Conservation (phyloP, 2,113 vertebrate species). For the Gasterosteus aculeatus region DNA sequence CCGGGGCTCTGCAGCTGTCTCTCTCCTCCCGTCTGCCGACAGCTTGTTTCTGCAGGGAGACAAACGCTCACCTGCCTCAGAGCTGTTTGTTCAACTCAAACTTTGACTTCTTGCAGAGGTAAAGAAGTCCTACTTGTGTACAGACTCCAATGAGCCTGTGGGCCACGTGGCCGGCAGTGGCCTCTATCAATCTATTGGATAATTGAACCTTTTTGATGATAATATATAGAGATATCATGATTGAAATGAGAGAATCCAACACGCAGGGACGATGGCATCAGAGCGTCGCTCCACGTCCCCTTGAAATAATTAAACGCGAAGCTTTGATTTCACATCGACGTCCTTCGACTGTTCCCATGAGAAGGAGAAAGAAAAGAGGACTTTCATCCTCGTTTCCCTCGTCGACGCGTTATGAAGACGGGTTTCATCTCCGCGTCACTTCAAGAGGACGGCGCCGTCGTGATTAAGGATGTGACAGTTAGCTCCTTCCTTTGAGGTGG, state of each 20-base stretch:
- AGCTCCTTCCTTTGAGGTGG: not conserved
- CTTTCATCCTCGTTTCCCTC: constrained; percentile 38
- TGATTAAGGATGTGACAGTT: constrained; percentile 35
- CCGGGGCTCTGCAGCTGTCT: constrained; percentile 69
- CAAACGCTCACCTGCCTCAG: constrained; percentile 57
- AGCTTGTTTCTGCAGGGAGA: constrained; percentile 56
- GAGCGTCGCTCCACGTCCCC: too few species aligned
- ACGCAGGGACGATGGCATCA: constrained; percentile 3
- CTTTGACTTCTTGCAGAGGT: too few species aligned
- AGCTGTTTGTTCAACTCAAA: too few species aligned
- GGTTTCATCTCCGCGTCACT: constrained; percentile 36
- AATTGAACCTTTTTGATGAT: too few species aligned
- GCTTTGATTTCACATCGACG: constrained; percentile 13
- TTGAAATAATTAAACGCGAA: not conserved
- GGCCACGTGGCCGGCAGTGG: too few species aligned
- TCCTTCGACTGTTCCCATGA: constrained; percentile 9
- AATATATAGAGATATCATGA: not conserved
- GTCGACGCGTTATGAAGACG: constrained; percentile 35
- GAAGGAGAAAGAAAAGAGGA: not conserved
- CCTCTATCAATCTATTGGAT: not conserved
- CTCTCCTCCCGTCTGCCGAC: constrained; percentile 40
- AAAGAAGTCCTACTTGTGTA: too few species aligned
- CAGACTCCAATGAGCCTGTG: too few species aligned
- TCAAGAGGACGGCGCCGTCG: constrained; percentile 19
- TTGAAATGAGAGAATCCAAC: constrained; percentile 22